Conservation (phyloP, 53 echinoderm and acorn worm species). For the Luidia sarsii region DNA sequence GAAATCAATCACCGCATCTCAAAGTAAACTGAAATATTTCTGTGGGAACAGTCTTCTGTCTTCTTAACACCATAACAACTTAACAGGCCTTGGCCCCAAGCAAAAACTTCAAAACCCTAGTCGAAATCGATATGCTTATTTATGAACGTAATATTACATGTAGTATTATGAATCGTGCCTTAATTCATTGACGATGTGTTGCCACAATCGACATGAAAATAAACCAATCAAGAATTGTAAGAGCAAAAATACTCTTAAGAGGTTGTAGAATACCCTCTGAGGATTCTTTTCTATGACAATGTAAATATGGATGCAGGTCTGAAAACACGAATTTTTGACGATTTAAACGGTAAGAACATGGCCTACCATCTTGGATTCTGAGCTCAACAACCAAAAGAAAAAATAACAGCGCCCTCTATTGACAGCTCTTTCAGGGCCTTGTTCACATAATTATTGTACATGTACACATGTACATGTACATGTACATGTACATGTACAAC, state of each 20-base stretch:
- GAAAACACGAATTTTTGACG: slow-evolving; percentile 4
- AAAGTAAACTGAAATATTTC: too few relatives aligned
- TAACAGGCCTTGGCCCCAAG: neutral
- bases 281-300: neutral
- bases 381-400: slow-evolving; percentile 7
- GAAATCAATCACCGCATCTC: too few relatives aligned
- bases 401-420: slow-evolving; percentile 28
- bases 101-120: neutral
- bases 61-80: neutral
- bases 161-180: neutral
- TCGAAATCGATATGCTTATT: neutral
- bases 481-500: too few relatives aligned
- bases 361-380: slow-evolving; percentile 24
- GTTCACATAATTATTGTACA: too few relatives aligned
- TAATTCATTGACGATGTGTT: neutral
- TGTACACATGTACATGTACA: too few relatives aligned
- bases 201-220: neutral
- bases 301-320: neutral
- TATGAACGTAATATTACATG: neutral
- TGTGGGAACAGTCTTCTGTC: too few relatives aligned
- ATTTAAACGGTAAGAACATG: neutral
- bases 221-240: neutral
- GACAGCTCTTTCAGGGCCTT: too few relatives aligned
- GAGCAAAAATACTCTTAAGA: neutral
- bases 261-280: neutral